Evolutionary conservation across 2,113 vertebrate species (phyloP).

Genomic region (Sula dactylatra): DNA sequence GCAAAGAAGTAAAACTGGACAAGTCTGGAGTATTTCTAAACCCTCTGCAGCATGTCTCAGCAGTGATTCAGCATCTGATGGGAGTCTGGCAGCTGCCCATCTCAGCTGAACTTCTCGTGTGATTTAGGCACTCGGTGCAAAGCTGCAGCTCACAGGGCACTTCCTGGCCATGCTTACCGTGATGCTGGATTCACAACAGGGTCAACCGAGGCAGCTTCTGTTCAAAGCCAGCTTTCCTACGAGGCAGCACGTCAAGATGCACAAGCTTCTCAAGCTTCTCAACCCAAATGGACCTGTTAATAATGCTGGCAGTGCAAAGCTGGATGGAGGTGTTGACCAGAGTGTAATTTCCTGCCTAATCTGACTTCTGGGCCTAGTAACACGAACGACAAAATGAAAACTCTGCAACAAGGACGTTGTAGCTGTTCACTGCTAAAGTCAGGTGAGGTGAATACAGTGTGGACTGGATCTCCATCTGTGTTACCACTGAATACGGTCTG

Average conservation of each 20-base stretch:
- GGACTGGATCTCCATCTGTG: background rate
- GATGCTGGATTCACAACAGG: background rate
- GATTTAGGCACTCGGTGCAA: background rate
- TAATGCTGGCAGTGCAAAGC: background rate
- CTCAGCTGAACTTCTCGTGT: background rate
- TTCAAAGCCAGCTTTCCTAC: background rate
- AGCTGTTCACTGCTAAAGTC: background rate
- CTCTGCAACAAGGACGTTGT: background rate
- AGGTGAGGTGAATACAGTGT: background rate
- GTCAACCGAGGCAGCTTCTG: background rate
- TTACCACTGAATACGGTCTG: rapidly evolving
- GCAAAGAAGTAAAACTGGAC: background rate
- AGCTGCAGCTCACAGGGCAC: background rate
- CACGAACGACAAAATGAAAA: background rate
- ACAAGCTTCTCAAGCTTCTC: background rate
- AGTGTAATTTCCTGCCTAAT: background rate
- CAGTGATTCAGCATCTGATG: background rate
- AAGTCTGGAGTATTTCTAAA: background rate
- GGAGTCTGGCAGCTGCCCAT: background rate
- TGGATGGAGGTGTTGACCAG: background rate
- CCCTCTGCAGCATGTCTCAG: background rate
- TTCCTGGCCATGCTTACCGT: rapidly evolving
- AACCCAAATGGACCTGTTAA: background rate
- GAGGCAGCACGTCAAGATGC: background rate
- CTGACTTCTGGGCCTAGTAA: background rate